A percentile compares a stretch with the other conserved stretches of the same genome.
Evolutionary conservation across 2,113 vertebrate genomes (phyloP).

Genomic region (Urocynchramus pylzowi): DNA sequence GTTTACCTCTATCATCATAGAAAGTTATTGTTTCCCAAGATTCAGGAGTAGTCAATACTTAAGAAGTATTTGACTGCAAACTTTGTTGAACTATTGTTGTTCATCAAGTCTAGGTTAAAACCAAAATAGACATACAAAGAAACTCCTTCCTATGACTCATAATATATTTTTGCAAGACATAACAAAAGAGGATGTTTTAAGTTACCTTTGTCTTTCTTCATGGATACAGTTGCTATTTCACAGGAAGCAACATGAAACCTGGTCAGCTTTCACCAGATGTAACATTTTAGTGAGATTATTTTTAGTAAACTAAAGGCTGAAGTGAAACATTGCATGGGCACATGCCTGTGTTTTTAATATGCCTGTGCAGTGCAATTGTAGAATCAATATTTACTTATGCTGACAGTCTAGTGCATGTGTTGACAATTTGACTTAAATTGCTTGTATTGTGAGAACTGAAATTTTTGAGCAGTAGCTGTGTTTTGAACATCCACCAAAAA

Average conservation of each 20-base stretch:
- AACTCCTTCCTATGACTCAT: neutral
- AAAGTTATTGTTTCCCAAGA: neutral
- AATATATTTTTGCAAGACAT: neutral
- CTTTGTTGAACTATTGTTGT: neutral
- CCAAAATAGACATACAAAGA: neutral
- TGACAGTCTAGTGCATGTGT: neutral
- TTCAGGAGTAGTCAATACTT: neutral
- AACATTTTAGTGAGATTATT: neutral
- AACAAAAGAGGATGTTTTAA: neutral
- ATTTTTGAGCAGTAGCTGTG: neutral
- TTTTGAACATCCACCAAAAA: neutral
- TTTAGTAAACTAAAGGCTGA: neutral
- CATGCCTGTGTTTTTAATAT: neutral
- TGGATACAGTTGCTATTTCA: neutral
- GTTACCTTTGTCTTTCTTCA: neutral
- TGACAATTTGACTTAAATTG: neutral
- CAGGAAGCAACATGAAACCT: neutral
- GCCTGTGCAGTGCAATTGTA: neutral
- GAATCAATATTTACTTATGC: neutral
- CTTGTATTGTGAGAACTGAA: neutral
- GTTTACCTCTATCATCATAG: neutral
- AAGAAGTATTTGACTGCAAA: neutral
- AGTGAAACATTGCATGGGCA: neutral
- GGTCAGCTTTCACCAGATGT: neutral
- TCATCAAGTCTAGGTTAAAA: neutral